Conservation (phyloP, 2,888 invertebrate species). For the Mythimna vitellina region DNA sequence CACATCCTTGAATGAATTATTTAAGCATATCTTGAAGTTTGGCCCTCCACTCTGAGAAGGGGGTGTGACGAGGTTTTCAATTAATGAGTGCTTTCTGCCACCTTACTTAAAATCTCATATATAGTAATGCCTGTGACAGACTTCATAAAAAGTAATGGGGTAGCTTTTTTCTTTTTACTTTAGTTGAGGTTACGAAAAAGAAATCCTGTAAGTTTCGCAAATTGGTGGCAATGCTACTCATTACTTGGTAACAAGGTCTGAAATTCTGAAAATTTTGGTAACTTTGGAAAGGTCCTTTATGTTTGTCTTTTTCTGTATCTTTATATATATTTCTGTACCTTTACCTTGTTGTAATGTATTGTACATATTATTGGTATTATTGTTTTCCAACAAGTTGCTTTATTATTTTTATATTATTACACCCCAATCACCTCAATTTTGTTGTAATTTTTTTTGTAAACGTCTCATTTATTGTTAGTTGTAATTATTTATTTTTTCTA, state of each 20-base stretch:
- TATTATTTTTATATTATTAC: too few relatives aligned
- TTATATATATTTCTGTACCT: too few relatives aligned
- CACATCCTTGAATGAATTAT: constrained; percentile 5
- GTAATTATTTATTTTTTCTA: too few relatives aligned
- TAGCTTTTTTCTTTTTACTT: neutral
- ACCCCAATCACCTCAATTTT: too few relatives aligned
- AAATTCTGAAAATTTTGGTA: neutral
- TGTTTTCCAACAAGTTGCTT: too few relatives aligned
- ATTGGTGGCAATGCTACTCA: neutral
- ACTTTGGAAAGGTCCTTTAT: neutral
- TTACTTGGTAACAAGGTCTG: neutral
- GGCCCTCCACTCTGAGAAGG: neutral
- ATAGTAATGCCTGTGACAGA: neutral
- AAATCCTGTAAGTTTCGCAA: neutral
- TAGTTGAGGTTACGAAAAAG: neutral
- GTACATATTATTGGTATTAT: too few relatives aligned
- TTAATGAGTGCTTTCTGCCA: neutral
- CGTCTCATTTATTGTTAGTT: too few relatives aligned
- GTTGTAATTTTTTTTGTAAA: too few relatives aligned
- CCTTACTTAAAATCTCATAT: neutral
- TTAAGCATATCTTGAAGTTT: neutral
- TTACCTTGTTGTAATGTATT: too few relatives aligned
- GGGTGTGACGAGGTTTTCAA: constrained; percentile 11
- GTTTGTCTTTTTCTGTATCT: too few relatives aligned
- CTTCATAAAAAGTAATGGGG: constrained; percentile 2